These are phyloP conservation scores for Magallana angulata DNA, from an alignment of 1,140 invertebrate genomes.

Conservation along the genomic window DNA sequence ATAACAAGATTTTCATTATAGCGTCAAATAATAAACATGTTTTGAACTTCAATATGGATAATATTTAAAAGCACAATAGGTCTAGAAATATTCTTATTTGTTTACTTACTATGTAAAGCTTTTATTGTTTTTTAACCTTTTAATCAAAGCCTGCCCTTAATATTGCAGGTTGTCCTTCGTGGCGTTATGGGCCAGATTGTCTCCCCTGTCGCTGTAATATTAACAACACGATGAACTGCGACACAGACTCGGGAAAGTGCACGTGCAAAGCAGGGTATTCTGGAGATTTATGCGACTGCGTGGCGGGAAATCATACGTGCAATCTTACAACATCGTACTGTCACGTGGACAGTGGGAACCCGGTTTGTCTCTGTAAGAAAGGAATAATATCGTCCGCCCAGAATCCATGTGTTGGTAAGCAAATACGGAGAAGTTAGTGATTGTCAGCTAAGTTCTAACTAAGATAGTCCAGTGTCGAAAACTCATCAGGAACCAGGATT, in stretches of 20 bases:
- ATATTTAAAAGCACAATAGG: too few species aligned
- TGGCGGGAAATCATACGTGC: not conserved
- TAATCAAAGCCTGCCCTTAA: too few species aligned
- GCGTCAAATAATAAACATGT: too few species aligned
- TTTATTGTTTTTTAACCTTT: too few species aligned
- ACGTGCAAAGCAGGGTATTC: conserved; percentile 24
- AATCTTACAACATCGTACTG: not conserved
- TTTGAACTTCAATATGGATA: too few species aligned
- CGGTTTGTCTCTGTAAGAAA: conserved; percentile 15
- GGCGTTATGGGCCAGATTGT: conserved; percentile 15
- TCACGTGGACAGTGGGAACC: not conserved
- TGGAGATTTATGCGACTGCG: conserved; percentile 23
- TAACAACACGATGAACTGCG: conserved; percentile 15
- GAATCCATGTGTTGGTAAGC: not conserved
- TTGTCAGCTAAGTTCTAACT: too few species aligned
- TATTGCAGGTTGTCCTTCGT: not conserved
- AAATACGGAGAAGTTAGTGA: too few species aligned
- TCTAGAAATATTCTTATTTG: too few species aligned
- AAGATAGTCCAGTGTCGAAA: too few species aligned
- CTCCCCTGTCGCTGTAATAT: conserved; percentile 1
- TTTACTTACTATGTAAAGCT: too few species aligned
- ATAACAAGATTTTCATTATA: too few species aligned
- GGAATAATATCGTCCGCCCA: not conserved
- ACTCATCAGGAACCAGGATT: too few species aligned
- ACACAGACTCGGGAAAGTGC: not conserved